Percentiles rank a stretch among this genome's conserved stretches.
These are phyloP conservation scores for Paramormyrops hopkinsi DNA, from an alignment of 2,797 vertebrate species.

Conservation along the genomic window DNA sequence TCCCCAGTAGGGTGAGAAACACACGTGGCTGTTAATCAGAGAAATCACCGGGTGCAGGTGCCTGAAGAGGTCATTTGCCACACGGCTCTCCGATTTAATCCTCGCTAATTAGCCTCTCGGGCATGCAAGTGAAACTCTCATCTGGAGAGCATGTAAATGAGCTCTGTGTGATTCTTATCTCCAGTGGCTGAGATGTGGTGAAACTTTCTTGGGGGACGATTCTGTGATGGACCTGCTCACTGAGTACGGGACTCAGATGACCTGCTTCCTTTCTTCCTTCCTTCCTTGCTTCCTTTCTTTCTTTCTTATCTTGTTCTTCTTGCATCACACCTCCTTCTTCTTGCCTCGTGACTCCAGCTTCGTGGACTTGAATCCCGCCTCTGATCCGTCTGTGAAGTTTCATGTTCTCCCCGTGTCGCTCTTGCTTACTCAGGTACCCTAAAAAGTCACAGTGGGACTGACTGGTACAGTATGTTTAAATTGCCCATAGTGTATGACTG, in stretches of 20 bases:
- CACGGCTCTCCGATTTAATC: constrained; percentile 15
- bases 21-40: not conserved
- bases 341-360: constrained; percentile 9
- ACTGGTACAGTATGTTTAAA: not conserved
- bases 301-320: not conserved
- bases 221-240: constrained; percentile 19
- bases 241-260: not conserved
- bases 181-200: not conserved
- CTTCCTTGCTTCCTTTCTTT: not conserved
- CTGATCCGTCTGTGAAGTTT: not conserved
- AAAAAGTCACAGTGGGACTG: not conserved
- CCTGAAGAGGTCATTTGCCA: constrained; percentile 14
- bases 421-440: not conserved
- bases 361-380: not conserved
- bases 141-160: not conserved
- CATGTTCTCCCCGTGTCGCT: not conserved
- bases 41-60: constrained; percentile 8
- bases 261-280: not conserved
- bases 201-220: constrained; percentile 28
- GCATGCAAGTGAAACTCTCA: constrained; percentile 8
- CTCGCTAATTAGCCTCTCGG: constrained; percentile 8
- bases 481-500: not conserved
- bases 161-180: not conserved
- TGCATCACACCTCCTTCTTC: not conserved
- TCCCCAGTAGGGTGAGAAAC: not conserved